Evolutionary conservation across 1,140 invertebrate genomes (phyloP).

Genomic region (Bactericera cockerelli): DNA sequence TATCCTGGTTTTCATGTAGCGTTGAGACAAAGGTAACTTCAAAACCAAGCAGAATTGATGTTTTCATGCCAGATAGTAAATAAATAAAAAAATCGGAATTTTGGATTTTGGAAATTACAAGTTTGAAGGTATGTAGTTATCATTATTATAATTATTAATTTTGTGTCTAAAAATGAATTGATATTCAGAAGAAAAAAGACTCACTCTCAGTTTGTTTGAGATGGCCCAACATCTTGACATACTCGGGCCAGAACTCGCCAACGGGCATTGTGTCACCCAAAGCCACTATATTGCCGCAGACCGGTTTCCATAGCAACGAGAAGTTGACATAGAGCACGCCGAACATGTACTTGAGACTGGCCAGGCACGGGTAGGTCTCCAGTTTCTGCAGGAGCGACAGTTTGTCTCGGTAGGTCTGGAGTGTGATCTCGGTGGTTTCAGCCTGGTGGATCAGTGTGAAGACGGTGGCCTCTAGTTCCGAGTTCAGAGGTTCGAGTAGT

Average conservation of each 20-base stretch:
- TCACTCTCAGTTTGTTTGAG: not conserved
- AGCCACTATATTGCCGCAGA: constrained; percentile 44
- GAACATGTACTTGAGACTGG: constrained; percentile 57
- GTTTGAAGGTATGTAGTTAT: no score
- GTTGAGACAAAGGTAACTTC: no score
- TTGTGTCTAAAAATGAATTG: no score
- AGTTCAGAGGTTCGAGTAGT: constrained; percentile 34
- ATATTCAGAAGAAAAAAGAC: not conserved
- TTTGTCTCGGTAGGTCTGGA: constrained; percentile 63
- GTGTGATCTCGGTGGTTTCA: constrained; percentile 44
- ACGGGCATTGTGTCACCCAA: constrained; percentile 47
- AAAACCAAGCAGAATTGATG: no score
- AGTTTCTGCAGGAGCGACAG: constrained; percentile 56
- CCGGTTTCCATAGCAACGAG: constrained; percentile 72
- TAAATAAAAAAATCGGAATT: no score
- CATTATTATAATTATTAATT: no score
- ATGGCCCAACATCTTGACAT: constrained; percentile 24
- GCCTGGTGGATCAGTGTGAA: constrained; percentile 51
- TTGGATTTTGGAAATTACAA: no score
- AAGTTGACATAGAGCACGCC: constrained; percentile 76
- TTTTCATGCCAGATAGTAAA: no score
- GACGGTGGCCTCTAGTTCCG: constrained; percentile 23
- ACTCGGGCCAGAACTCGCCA: constrained; percentile 62
- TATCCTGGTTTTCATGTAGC: no score
- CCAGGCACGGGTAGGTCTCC: constrained; percentile 25